Conservation (phyloP, 2,113 vertebrate genomes). For the Parotia lawesii region DNA sequence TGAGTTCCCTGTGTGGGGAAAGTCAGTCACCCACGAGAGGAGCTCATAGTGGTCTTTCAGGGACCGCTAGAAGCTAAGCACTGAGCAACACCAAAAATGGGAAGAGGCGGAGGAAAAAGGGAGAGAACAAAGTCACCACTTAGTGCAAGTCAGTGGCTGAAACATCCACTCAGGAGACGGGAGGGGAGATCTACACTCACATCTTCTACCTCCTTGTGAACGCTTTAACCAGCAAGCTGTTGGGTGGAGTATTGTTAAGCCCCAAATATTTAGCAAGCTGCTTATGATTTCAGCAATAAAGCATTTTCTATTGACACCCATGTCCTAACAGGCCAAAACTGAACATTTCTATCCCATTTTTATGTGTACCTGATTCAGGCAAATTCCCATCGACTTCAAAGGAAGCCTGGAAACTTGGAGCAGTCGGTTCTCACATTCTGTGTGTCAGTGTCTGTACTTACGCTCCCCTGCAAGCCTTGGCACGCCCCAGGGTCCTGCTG, state of each 20-base stretch:
- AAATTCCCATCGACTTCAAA: conserved; percentile 45
- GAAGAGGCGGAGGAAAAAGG: background rate
- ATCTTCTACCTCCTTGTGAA: background rate
- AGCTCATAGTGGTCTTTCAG: background rate
- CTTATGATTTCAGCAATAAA: conserved; percentile 12
- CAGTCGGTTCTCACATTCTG: background rate
- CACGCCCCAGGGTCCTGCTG: background rate
- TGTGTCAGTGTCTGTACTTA: background rate
- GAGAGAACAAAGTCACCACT: background rate
- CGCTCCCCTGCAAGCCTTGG: background rate
- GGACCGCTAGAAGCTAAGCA: background rate
- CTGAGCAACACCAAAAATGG: background rate
- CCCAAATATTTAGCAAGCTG: background rate
- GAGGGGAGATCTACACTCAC: background rate
- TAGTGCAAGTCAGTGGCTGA: background rate
- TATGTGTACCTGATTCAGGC: background rate
- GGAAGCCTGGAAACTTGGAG: conserved; percentile 1
- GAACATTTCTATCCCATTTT: background rate
- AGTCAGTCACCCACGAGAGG: background rate
- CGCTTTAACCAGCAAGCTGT: background rate
- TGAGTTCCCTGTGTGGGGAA: background rate
- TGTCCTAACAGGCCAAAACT: conserved; percentile 29
- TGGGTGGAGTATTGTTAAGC: conserved; percentile 24
- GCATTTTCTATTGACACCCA: background rate
- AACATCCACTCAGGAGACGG: background rate